Evolutionary conservation across 1,140 invertebrate species (phyloP), one percentile per base, ranked within the genome.

Genomic region (Diorhabda carinulata): DNA sequence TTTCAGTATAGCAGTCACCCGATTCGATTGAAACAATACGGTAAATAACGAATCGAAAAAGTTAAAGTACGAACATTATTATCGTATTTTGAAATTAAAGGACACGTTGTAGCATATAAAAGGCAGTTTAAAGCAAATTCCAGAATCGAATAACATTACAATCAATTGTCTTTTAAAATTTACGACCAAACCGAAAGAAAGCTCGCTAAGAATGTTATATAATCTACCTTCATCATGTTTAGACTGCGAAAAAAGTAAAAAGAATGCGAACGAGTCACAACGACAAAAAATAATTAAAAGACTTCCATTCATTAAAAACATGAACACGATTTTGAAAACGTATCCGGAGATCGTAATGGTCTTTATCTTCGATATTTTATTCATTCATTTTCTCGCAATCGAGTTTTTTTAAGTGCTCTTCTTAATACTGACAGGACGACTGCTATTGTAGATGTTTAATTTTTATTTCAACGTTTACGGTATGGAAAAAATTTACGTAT

Each of bases 61-160:
- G 47, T n/a, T 43, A 43, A 41, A 67, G 66, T 61, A 61, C 44
- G 57, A 41, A 67, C 66, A 67, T 67, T 52, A 45, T 61, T 67
- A 60, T 67, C 66, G 66, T 57, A 67, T 57, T 67, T 67, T 43
- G 60, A 67, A 67, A 67, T 61, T 60, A 67, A 67, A 67, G 66
- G 66, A 67, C 66, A 67, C 66, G 58, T 60, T 61, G 66, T 40
- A 67, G 66, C 66, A 67, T 67, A 67, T 67, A 67, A 61, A 67
- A 67, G n/a, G 66, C 9, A 61, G 66, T 67, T 67, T 67, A 67
- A 67, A 67, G 66, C 66, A 67, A 67, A 67, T 67, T 61, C 66
- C 66, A 40, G 43, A 67, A 57, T 67, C 66, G 66, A 61, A 61
- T 67, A 61, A 67, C 66, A 67, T 67, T 67, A 61, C 66, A 67